Conservation (phyloP, 2,113 vertebrate species). For the Osmerus eperlanus region DNA sequence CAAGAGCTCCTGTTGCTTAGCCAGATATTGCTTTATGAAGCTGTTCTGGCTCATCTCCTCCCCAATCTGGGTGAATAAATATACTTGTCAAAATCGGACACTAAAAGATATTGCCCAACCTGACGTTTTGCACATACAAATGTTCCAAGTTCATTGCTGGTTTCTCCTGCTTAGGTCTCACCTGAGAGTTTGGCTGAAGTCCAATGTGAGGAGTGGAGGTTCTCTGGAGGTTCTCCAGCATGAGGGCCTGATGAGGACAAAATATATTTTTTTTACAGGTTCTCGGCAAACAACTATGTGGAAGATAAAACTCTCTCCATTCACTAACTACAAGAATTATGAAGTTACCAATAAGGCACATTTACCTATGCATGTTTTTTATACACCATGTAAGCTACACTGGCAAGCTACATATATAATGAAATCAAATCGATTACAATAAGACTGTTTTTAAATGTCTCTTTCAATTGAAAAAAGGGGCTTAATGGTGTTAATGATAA, state of each 20-base stretch:
- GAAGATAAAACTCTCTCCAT: not conserved
- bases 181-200: conserved; percentile 91
- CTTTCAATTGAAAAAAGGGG: too few species aligned
- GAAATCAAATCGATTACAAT: too few species aligned
- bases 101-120: too few species aligned
- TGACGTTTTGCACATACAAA: too few species aligned
- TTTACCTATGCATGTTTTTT: too few species aligned
- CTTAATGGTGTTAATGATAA: too few species aligned
- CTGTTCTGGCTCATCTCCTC: conserved; percentile 96
- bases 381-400: too few species aligned
- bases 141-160: not conserved
- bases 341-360: too few species aligned
- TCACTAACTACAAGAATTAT: too few species aligned
- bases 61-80: conserved; percentile 75
- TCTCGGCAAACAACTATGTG: not conserved
- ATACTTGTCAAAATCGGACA: not conserved
- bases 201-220: conserved; percentile 84
- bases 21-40: conserved; percentile 92
- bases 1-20: conserved; percentile 89
- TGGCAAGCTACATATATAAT: too few species aligned
- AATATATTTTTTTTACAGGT: not conserved
- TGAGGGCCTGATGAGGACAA: conserved; percentile 79
- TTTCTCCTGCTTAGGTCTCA: conserved; percentile 50
- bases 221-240: conserved; percentile 91
- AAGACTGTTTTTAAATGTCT: too few species aligned